These are phyloP conservation scores for Puma concolor DNA, from an alignment of 2,113 vertebrate genomes.

Conservation along the genomic window DNA sequence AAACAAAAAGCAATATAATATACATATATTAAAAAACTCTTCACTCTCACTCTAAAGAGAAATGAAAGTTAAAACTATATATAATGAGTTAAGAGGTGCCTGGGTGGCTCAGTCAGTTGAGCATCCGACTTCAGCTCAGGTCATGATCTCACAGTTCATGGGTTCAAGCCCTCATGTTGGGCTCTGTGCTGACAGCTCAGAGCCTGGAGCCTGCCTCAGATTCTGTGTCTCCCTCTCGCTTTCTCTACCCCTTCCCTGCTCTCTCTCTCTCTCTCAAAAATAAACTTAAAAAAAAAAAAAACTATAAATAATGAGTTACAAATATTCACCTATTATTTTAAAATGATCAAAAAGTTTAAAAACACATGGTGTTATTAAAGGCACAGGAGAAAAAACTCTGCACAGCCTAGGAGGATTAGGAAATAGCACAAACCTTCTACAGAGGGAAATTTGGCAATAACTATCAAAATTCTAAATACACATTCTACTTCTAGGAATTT, in stretches of 20 bases:
- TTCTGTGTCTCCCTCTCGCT: too few species aligned
- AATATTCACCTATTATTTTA: slow-evolving; percentile 1
- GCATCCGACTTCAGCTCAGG: too few species aligned
- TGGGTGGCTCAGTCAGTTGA: too few species aligned
- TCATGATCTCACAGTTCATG: too few species aligned
- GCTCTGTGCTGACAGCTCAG: too few species aligned
- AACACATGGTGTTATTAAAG: not conserved
- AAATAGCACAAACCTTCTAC: slow-evolving; percentile 24
- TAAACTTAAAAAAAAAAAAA: too few species aligned
- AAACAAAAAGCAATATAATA: not conserved
- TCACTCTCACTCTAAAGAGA: not conserved
- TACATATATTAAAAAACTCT: not conserved
- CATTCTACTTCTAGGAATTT: slow-evolving; percentile 19
- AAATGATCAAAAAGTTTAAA: not conserved
- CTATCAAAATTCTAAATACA: slow-evolving; percentile 38
- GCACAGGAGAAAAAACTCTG: not conserved
- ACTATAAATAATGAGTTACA: not conserved
- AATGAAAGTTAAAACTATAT: not conserved
- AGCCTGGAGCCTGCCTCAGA: too few species aligned
- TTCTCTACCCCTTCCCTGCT: too few species aligned
- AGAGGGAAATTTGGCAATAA: not conserved
- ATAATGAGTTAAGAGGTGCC: not conserved
- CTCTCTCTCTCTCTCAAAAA: too few species aligned
- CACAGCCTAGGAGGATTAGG: not conserved
- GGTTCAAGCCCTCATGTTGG: too few species aligned